These are phyloP conservation scores for Caretta caretta DNA, from an alignment of 2,113 vertebrate species.

Conservation along the genomic window DNA sequence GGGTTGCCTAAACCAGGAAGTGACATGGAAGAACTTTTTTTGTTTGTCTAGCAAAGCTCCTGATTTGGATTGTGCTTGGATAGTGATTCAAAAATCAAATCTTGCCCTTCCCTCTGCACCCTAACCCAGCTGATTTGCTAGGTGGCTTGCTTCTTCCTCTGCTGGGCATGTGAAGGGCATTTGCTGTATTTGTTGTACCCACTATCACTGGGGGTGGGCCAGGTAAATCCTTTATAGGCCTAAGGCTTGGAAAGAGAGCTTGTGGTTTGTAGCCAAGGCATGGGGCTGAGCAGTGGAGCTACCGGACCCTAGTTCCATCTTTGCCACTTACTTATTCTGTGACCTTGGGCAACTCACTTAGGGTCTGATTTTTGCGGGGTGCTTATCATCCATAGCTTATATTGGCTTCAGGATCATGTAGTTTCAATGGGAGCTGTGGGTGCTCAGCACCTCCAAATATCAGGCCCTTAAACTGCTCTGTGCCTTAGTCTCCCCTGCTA, in stretches of 20 bases:
- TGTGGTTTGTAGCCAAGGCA: rapidly evolving
- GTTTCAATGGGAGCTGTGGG: rapidly evolving
- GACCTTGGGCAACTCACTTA: rapidly evolving
- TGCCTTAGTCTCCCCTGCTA: rapidly evolving
- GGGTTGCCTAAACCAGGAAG: conserved; percentile 36
- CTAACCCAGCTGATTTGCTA: neutral
- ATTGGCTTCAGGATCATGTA: neutral
- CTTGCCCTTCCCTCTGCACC: neutral
- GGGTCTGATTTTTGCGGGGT: rapidly evolving
- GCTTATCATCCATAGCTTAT: neutral
- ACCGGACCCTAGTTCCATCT: neutral
- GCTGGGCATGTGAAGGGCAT: neutral
- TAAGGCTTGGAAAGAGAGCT: rapidly evolving
- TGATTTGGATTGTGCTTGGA: neutral
- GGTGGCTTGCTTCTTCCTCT: rapidly evolving
- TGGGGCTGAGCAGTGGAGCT: neutral
- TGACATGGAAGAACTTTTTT: neutral
- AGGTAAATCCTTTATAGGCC: rapidly evolving
- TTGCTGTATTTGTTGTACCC: rapidly evolving
- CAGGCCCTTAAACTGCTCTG: rapidly evolving
- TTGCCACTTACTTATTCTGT: neutral
- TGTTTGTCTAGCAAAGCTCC: neutral
- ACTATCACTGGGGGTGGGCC: neutral
- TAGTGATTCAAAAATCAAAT: neutral
- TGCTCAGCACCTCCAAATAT: rapidly evolving